Percentiles rank a stretch among this genome's conserved stretches.
Evolutionary conservation across 2,888 invertebrate genomes (phyloP).

Genomic region (Heliothis peltigera): DNA sequence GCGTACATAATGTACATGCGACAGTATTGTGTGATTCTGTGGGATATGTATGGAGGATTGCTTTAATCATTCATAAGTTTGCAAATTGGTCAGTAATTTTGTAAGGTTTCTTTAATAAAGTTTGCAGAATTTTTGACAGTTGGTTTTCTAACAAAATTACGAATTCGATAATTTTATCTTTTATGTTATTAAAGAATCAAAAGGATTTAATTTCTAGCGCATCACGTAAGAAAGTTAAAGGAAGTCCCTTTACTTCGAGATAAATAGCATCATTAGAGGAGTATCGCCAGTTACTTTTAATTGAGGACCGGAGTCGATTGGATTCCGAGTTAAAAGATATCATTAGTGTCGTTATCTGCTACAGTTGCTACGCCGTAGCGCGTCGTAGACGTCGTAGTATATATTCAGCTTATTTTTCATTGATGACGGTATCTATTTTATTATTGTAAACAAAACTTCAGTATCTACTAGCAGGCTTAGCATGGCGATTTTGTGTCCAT

Average conservation of each 20-base stretch:
- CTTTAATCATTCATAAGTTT: conserved; percentile 44
- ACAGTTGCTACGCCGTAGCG: conserved; percentile 47
- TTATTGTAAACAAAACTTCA: too few species aligned
- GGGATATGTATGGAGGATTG: conserved; percentile 11
- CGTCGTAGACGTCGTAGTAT: conserved; percentile 23
- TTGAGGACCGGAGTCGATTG: conserved; percentile 77
- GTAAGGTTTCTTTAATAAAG: too few species aligned
- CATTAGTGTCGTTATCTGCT: conserved; percentile 81
- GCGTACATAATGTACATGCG: conserved; percentile 37
- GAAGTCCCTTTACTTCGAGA: conserved; percentile 11
- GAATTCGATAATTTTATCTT: not conserved
- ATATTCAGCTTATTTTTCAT: not conserved
- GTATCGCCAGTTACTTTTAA: conserved; percentile 69
- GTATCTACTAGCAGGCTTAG: too few species aligned
- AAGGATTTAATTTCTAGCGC: not conserved
- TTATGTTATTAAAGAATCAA: not conserved
- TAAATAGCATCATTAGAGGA: conserved; percentile 54
- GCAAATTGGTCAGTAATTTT: conserved; percentile 7
- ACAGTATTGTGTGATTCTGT: conserved; percentile 21
- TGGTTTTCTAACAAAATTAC: too few species aligned
- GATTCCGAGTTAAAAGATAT: conserved; percentile 71
- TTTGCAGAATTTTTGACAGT: too few species aligned
- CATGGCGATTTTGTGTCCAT: too few species aligned
- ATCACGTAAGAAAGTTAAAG: conserved; percentile 7
- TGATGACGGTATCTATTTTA: too few species aligned